Base-by-base conservation (phyloP, 2,113 vertebrate species). In the Salvelinus namaycush region DNA sequence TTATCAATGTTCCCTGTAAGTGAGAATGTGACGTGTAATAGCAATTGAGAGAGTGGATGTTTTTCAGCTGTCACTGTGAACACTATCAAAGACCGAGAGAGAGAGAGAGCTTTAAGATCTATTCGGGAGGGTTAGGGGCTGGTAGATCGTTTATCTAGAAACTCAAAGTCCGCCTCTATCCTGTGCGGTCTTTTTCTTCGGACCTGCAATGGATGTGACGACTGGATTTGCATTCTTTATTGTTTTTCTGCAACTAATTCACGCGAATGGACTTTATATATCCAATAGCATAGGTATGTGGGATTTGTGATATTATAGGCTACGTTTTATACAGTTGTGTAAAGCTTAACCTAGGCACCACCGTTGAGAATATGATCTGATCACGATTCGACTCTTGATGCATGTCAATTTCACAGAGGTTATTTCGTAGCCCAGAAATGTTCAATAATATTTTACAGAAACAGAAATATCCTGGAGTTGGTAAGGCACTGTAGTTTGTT, bases 181-280 rank as follows among this genome's bases (percentile, higher is more conserved):
- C 9, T 8, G 16, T 49, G 54, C 20, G 57, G 57, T 66, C 60
- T 72, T 54, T 54, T 71, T 18, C 13, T 18, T 27, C 75, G 67
- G 51, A 70, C 51, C 75, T 29, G 74, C 74, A 57, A 80, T 80
- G 79, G 79, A 80, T 80, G 74, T 44, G 24, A 31, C 54, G 39
- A 14, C 60, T 59, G 64, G 74, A 68, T 51, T 80, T 68, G 65
- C 70, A 31, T 39, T 76, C 64, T 66, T 76, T 54, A 51, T 76
- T 24, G 34, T 80, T 29, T 66, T 76, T 20, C 49, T 70, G 6
- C 54, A 73, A 24, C 49, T 76, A 57, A 65, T 68, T 24, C 54
- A 57, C 22, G 24, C 54, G 49, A 57, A 80, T 49, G 74, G 79
- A 75, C 79, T 80, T 59, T 76, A 80, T 66, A 68, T 80, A 60